phyloP scores from a whole-genome alignment of 2,113 vertebrate species.

The Urocitellus parryii region DNA sequence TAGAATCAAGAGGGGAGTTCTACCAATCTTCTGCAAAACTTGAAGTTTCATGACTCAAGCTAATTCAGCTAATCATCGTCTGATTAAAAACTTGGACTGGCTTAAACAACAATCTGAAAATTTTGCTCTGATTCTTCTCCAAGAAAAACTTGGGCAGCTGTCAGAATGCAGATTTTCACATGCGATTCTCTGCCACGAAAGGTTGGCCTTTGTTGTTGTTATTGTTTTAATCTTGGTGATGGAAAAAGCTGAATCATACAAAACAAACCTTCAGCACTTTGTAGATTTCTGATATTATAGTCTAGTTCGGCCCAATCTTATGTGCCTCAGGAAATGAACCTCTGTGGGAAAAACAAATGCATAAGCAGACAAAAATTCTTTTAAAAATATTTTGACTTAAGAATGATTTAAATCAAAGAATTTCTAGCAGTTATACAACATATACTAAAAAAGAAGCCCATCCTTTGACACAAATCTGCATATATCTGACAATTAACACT shows the following conservation, averaged over 20 bases:
- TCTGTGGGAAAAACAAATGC: neutral
- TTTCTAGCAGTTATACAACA: constrained; percentile 27
- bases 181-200: neutral
- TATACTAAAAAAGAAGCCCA: neutral
- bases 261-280: neutral
- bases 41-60: neutral
- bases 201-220: neutral
- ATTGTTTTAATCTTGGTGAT: neutral
- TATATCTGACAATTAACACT: neutral
- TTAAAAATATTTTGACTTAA: constrained; percentile 62
- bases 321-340: neutral
- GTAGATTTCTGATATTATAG: neutral
- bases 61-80: neutral
- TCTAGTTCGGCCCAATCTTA: neutral
- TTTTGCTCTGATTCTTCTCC: constrained; percentile 7
- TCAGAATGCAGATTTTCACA: neutral
- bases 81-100: neutral
- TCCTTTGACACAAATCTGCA: neutral
- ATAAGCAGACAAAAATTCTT: constrained; percentile 18
- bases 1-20: neutral
- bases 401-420: constrained; percentile 53
- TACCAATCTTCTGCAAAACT: neutral
- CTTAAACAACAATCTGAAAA: neutral
- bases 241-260: constrained; percentile 15
- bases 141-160: neutral